These are phyloP conservation scores for Xenentodon cancila DNA, from an alignment of 2,797 vertebrate species.

Conservation along the genomic window DNA sequence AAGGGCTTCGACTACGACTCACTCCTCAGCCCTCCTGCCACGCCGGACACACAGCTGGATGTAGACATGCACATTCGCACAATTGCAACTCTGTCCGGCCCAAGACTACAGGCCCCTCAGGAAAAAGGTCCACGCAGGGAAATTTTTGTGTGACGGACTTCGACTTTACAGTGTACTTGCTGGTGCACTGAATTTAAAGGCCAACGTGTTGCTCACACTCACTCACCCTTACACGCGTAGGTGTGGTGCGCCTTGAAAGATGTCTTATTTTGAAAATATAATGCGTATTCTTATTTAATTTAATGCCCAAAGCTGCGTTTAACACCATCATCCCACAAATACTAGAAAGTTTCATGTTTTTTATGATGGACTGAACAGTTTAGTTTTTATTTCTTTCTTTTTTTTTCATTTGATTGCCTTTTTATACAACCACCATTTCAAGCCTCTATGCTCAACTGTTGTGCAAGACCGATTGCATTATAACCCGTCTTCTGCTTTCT, in stretches of 20 bases:
- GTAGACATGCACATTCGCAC: constrained; percentile 12
- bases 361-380: constrained; percentile 15
- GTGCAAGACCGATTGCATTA: constrained; percentile 46
- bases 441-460: constrained; percentile 45
- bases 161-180: constrained; percentile 24
- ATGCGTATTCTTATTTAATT: background rate
- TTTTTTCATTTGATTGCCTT: constrained; percentile 56
- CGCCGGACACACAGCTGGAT: constrained; percentile 61
- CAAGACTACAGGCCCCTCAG: constrained; percentile 49
- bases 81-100: constrained; percentile 38
- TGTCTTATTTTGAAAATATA: constrained; percentile 26
- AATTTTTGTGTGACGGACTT: constrained; percentile 75
- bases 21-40: constrained; percentile 71
- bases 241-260: constrained; percentile 36
- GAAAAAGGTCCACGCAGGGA: constrained; percentile 64
- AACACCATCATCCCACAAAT: background rate
- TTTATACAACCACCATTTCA: constrained; percentile 42
- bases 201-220: constrained; percentile 36
- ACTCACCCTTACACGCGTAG: constrained; percentile 30
- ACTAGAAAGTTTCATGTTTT: constrained; percentile 11
- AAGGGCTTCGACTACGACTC: constrained; percentile 88
- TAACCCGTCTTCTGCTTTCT: constrained; percentile 11
- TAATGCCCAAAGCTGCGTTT: constrained; percentile 1
- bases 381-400: too few relatives aligned
- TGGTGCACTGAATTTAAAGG: constrained; percentile 15